phyloP scores from a whole-genome alignment of 1,140 invertebrate species.

The Thaumatotibia leucotreta region DNA sequence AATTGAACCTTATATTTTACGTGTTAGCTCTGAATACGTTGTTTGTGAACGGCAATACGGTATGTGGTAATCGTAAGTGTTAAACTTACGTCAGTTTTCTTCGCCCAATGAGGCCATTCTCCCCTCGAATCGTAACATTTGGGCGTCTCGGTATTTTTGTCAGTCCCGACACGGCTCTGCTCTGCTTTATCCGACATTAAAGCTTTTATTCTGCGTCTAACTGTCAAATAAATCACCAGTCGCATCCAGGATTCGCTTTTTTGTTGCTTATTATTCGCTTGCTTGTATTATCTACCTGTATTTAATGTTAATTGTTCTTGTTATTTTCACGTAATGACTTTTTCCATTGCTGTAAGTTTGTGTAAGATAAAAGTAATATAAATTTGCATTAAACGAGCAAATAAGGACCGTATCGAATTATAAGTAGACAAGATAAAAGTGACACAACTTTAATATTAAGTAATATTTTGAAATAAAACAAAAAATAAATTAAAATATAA shows the following conservation, averaged over 20 bases:
- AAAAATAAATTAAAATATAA: no score
- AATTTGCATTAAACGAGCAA: no score
- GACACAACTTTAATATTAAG: no score
- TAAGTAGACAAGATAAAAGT: no score
- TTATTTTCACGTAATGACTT: no score
- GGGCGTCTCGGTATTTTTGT: background rate
- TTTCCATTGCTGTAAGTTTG: no score
- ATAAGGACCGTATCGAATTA: no score
- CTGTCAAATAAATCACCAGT: slow-evolving; percentile 1
- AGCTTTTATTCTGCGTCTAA: background rate
- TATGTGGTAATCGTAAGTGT: background rate
- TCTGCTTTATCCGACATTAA: slow-evolving; percentile 1
- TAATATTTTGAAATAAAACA: no score
- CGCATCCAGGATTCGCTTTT: background rate
- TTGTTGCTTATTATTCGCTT: background rate
- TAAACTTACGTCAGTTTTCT: slow-evolving; percentile 10
- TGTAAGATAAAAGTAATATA: no score
- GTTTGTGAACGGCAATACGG: background rate
- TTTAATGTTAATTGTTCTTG: no score
- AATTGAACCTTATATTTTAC: background rate
- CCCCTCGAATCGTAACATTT: background rate
- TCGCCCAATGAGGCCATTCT: background rate
- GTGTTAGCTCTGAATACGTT: background rate
- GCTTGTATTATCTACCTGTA: background rate
- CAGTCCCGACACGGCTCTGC: background rate